phyloP scores from a whole-genome alignment of 2,797 vertebrate genomes.

The Sylvilagus floridanus region DNA sequence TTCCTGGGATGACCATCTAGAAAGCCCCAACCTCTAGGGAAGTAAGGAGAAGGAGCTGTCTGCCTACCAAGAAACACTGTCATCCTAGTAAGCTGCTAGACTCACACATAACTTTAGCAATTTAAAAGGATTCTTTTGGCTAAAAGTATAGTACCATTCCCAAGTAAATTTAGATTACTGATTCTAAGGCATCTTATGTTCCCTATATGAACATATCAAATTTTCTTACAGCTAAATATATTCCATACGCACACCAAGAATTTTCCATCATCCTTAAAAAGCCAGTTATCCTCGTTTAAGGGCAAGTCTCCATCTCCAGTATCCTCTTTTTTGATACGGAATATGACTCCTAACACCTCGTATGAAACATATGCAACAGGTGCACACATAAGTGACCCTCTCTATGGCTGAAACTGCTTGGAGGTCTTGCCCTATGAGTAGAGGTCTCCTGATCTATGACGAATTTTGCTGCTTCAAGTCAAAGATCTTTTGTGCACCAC shows the following conservation, averaged over 20 bases:
- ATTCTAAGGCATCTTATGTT: neutral
- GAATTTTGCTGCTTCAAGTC: neutral
- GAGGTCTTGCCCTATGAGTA: neutral
- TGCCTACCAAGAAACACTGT: neutral
- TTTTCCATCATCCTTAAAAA: neutral
- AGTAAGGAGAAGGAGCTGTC: neutral
- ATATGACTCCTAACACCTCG: neutral
- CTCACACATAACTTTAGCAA: constrained; percentile 14
- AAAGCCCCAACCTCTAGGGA: neutral
- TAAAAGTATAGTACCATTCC: neutral
- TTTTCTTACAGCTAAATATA: neutral
- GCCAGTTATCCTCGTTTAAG: neutral
- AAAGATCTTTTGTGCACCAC: neutral
- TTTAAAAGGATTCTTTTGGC: neutral
- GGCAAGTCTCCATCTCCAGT: neutral
- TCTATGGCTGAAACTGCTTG: neutral
- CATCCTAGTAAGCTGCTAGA: neutral
- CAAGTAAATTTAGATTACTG: constrained; percentile 40
- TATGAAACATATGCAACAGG: neutral
- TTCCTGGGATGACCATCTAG: neutral
- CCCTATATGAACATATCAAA: constrained; percentile 6
- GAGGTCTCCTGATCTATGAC: neutral
- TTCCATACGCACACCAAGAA: constrained; percentile 11
- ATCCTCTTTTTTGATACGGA: neutral
- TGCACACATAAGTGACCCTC: neutral